Evolutionary conservation across 2,797 vertebrate genomes (phyloP).

Genomic region (Discoglossus pictus): DNA sequence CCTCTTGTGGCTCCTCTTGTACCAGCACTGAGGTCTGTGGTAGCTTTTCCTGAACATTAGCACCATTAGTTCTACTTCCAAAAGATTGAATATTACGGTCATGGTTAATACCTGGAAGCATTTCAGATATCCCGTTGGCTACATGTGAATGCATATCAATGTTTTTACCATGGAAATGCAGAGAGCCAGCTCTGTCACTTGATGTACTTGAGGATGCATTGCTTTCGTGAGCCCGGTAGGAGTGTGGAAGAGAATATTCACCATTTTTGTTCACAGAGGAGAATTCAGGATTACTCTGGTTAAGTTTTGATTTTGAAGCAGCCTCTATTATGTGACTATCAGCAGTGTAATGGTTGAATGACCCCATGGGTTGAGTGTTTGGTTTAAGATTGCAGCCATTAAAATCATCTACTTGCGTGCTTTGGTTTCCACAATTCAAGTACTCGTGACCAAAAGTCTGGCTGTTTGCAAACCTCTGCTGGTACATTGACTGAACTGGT

Average conservation of each 20-base stretch:
- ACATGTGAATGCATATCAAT: conserved; percentile 70
- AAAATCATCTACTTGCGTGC: conserved; percentile 84
- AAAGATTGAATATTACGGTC: conserved; percentile 73
- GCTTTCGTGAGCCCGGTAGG: conserved; percentile 70
- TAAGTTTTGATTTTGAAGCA: conserved; percentile 71
- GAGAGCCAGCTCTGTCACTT: conserved; percentile 71
- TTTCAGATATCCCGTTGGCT: conserved; percentile 69
- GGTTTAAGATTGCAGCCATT: conserved; percentile 75
- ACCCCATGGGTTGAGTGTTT: conserved; percentile 70
- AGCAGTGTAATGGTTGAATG: conserved; percentile 76
- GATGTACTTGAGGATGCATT: conserved; percentile 70
- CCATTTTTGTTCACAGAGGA: conserved; percentile 73
- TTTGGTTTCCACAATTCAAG: conserved; percentile 80
- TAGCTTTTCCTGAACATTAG: conserved; percentile 61
- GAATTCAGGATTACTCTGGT: conserved; percentile 71
- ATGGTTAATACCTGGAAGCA: conserved; percentile 69
- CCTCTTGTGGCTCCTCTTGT: conserved; percentile 79
- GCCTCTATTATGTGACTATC: conserved; percentile 78
- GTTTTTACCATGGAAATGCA: conserved; percentile 80
- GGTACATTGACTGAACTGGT: conserved; percentile 78
- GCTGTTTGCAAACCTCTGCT: conserved; percentile 81
- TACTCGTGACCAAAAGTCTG: conserved; percentile 82
- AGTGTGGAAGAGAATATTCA: conserved; percentile 73
- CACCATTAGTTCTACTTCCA: conserved; percentile 68
- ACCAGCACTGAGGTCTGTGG: conserved; percentile 56